Conservation (phyloP, 2,113 vertebrate species). For the Chrysochloris asiatica region DNA sequence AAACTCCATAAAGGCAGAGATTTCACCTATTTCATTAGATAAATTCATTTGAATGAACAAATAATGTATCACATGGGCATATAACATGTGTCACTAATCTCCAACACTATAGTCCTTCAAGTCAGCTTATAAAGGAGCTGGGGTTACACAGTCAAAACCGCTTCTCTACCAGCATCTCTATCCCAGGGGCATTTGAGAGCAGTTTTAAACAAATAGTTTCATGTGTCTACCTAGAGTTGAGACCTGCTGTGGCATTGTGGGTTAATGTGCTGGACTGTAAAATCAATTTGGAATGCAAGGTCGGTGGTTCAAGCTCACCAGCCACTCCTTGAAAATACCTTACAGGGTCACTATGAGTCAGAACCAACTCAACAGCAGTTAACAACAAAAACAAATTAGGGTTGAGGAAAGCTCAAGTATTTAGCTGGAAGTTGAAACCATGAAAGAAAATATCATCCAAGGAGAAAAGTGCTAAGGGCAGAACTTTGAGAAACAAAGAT, state of each 20-base stretch:
- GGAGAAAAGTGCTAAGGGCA: background rate
- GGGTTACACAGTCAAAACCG: background rate
- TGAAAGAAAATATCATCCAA: background rate
- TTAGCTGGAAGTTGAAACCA: background rate
- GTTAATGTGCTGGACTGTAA: too few species aligned
- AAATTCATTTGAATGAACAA: background rate
- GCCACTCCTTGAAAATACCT: too few species aligned
- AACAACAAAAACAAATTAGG: too few species aligned
- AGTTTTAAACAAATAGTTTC: background rate
- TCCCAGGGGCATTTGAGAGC: background rate
- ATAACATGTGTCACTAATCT: background rate
- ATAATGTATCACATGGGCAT: background rate
- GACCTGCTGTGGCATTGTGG: too few species aligned
- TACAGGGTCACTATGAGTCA: too few species aligned
- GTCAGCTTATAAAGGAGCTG: background rate
- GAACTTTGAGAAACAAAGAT: background rate
- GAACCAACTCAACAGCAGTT: too few species aligned
- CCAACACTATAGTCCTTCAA: background rate
- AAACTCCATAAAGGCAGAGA: background rate
- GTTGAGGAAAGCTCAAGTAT: background rate
- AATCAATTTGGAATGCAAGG: too few species aligned
- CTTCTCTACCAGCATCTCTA: background rate
- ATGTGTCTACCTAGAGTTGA: background rate
- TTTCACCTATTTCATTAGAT: background rate
- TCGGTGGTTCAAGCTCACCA: too few species aligned